Evolutionary conservation across 2,797 vertebrate species (phyloP).

Genomic region (Rhabdomys pumilio): DNA sequence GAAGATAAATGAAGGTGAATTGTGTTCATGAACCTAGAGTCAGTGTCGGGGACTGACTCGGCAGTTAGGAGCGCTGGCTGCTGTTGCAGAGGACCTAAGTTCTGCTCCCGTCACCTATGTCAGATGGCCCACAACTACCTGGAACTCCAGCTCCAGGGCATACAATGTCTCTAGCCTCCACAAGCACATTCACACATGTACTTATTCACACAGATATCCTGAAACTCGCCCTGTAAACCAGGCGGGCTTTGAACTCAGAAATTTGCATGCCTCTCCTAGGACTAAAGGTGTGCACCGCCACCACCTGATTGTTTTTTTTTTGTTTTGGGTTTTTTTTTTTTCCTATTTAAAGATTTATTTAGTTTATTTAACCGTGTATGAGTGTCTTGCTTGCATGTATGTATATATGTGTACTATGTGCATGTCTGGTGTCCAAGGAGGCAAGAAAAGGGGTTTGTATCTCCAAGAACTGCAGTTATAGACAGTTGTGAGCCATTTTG

Average conservation of each 20-base stretch:
- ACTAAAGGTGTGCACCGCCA: not conserved
- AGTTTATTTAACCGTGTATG: not conserved
- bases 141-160: not conserved
- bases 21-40: not conserved
- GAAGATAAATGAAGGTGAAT: not conserved
- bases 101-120: not conserved
- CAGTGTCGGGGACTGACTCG: not conserved
- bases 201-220: not conserved
- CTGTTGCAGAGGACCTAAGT: not conserved
- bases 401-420: not conserved
- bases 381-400: not conserved
- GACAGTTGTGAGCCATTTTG: not conserved
- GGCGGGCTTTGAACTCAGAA: not conserved
- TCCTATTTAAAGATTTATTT: not conserved
- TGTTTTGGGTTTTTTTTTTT: too few species aligned
- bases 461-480: not conserved
- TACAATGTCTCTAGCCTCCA: not conserved
- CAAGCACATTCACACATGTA: not conserved
- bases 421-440: not conserved
- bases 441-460: not conserved
- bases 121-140: not conserved
- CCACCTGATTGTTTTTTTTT: too few species aligned
- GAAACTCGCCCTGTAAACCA: not conserved
- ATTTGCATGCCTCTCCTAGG: not conserved
- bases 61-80: not conserved